These are phyloP conservation scores for Passerculus sandwichensis DNA, from an alignment of 2,797 vertebrate genomes.

Conservation along the genomic window DNA sequence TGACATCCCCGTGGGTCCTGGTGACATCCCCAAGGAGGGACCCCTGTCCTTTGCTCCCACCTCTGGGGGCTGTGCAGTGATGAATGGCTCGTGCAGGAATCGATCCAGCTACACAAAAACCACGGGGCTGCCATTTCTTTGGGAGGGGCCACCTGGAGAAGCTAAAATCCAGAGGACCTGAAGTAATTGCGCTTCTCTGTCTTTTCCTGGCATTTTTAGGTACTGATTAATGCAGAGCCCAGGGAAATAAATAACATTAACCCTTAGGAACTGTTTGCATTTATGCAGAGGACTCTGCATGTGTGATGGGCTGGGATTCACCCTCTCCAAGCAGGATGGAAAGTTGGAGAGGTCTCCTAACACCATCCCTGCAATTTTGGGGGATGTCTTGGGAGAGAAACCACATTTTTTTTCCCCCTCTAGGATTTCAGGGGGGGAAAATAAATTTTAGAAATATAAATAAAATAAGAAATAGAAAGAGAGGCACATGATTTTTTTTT, in stretches of 20 bases:
- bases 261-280: conserved; percentile 43
- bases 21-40: background rate
- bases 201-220: conserved; percentile 67
- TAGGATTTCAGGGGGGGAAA: background rate
- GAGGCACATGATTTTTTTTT: background rate
- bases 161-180: conserved; percentile 40
- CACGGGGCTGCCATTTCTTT: conserved; percentile 13
- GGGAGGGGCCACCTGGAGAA: conserved; percentile 47
- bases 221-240: conserved; percentile 66
- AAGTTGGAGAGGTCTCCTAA: background rate
- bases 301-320: background rate
- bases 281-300: background rate
- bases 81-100: conserved; percentile 59
- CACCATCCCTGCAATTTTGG: background rate
- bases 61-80: conserved; percentile 22
- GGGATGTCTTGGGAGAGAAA: accelerated
- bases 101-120: conserved; percentile 44
- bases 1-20: accelerated
- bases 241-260: conserved; percentile 70
- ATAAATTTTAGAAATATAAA: background rate
- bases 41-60: background rate
- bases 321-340: background rate
- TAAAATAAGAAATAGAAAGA: background rate
- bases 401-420: background rate
- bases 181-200: conserved; percentile 69